Percentiles rank a stretch among this genome's conserved stretches.
phyloP scores from a whole-genome alignment of 2,113 vertebrate genomes.

The Vulpes lagopus region DNA sequence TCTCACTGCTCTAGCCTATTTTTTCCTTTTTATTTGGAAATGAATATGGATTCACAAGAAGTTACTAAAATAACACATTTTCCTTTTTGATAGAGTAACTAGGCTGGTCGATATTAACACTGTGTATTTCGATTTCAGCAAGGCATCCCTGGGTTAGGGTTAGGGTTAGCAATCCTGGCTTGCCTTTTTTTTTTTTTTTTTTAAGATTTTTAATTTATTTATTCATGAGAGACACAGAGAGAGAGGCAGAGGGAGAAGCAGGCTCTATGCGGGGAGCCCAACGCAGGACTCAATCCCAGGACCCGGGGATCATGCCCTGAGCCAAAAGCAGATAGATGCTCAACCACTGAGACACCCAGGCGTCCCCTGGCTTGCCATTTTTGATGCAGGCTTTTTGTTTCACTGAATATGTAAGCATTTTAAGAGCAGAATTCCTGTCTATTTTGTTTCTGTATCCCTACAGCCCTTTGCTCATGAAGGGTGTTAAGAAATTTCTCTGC shows the following conservation, averaged over 20 bases:
- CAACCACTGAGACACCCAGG: no score
- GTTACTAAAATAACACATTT: background rate
- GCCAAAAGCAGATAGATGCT: no score
- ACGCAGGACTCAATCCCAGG: no score
- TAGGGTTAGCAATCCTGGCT: background rate
- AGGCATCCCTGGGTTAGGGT: background rate
- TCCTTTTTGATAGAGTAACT: background rate
- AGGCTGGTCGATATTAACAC: background rate
- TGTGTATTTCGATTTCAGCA: background rate
- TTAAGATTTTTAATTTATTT: no score
- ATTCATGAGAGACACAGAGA: no score
- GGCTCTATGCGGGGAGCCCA: no score
- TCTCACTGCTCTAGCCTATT: background rate
- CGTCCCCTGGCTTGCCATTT: background rate
- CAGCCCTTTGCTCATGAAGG: background rate
- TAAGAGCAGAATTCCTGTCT: conserved; percentile 23
- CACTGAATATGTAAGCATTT: background rate
- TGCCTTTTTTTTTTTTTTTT: background rate
- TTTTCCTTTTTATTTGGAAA: conserved; percentile 13
- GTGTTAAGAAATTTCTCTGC: background rate
- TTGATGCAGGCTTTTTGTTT: conserved; percentile 19
- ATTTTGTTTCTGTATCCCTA: conserved; percentile 9
- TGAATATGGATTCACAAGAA: background rate
- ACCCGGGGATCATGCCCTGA: no score
- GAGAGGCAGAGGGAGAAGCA: no score